Evolutionary conservation across 2,888 invertebrate genomes (phyloP).

Genomic region (Balanococcus diminutus): DNA sequence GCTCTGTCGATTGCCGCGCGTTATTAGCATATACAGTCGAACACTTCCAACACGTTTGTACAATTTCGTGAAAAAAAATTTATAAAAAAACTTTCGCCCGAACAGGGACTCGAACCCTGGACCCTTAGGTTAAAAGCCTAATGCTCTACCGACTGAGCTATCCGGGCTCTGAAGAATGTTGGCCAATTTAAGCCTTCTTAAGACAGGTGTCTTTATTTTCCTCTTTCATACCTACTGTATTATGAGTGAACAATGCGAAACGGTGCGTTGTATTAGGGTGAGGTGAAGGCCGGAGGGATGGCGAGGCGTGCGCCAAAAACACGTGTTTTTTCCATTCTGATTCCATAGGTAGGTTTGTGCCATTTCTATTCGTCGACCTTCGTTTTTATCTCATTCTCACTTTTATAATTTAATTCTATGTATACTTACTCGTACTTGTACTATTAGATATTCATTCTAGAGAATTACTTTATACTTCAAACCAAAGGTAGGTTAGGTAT

Average conservation of each 20-base stretch:
- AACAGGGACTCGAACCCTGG: slow-evolving; percentile 61
- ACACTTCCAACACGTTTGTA: background rate
- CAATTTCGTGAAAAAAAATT: background rate
- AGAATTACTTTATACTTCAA: background rate
- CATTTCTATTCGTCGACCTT: background rate
- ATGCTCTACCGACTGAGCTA: slow-evolving; percentile 61
- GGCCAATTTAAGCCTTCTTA: background rate
- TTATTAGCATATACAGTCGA: background rate
- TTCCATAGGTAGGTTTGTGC: no score
- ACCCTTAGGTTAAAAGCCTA: slow-evolving; percentile 61
- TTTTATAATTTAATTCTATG: background rate
- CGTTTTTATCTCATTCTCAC: background rate
- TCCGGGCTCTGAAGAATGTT: slow-evolving; percentile 58
- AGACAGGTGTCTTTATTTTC: background rate
- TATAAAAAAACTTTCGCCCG: slow-evolving; percentile 58
- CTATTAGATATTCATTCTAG: background rate
- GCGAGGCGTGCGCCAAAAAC: background rate
- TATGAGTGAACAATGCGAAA: background rate
- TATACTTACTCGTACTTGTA: no score
- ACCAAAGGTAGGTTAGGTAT: background rate
- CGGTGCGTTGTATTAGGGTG: no score
- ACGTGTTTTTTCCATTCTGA: background rate
- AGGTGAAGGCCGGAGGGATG: background rate
- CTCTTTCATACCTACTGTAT: background rate
- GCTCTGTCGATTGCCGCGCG: slow-evolving; percentile 50